Conservation (phyloP, 2,113 vertebrate genomes). For the Neolamprologus kungweensis region DNA sequence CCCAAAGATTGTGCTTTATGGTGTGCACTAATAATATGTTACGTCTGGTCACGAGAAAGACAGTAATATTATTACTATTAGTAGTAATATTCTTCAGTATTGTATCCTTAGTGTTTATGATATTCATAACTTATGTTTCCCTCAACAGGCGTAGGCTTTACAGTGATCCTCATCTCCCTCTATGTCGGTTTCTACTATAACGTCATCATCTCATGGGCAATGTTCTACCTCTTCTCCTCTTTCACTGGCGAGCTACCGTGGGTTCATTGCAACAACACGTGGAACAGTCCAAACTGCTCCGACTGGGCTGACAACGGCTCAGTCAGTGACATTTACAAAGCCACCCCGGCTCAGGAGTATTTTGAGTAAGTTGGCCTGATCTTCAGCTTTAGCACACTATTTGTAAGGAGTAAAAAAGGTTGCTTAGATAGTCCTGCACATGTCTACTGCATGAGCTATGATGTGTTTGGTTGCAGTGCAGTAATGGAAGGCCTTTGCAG, state of each 20-base stretch:
- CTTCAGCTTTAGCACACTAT: neutral
- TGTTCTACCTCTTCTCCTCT: constrained; percentile 80
- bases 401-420: neutral
- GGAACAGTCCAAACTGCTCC: constrained; percentile 84
- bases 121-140: neutral
- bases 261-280: constrained; percentile 86
- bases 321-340: constrained; percentile 66
- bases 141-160: constrained; percentile 76
- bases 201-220: constrained; percentile 82
- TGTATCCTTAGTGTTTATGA: neutral
- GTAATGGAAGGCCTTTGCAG: neutral
- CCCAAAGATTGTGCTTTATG: neutral
- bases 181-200: constrained; percentile 85
- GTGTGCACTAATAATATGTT: neutral
- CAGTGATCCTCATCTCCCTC: constrained; percentile 80
- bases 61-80: neutral
- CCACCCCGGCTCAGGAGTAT: constrained; percentile 84
- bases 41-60: rapidly evolving
- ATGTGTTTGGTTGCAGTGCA: neutral
- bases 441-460: neutral
- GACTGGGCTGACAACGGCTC: constrained; percentile 62
- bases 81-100: neutral
- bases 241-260: constrained; percentile 80
- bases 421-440: neutral
- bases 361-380: constrained; percentile 71